Percentiles rank a stretch among this genome's conserved stretches.
phyloP scores from a whole-genome alignment of 2,113 vertebrate species.

The Micronisus gabar region DNA sequence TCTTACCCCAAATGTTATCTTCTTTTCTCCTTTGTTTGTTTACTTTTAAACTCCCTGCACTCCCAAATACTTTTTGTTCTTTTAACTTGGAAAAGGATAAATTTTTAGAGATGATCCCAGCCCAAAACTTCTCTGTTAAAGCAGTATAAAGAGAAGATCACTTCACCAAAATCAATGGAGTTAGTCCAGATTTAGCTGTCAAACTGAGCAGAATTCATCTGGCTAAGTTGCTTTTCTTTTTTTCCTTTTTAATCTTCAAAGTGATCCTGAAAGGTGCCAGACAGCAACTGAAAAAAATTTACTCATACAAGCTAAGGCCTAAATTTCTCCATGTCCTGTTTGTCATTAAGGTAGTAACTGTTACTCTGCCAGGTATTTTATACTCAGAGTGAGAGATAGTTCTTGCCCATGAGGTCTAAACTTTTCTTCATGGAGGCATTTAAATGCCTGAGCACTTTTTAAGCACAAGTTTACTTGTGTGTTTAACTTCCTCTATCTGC shows the following conservation, averaged over 20 bases:
- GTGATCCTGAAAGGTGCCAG: not conserved
- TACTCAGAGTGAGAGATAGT: not conserved
- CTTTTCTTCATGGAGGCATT: not conserved
- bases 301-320: not conserved
- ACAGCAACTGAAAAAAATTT: not conserved
- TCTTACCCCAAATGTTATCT: not conserved
- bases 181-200: not conserved
- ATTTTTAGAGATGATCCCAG: not conserved
- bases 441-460: not conserved
- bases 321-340: not conserved
- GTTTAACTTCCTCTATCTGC: not conserved
- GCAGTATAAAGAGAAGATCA: not conserved
- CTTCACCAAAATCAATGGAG: slow-evolving; percentile 10
- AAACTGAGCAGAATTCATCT: not conserved
- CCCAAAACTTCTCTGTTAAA: not conserved
- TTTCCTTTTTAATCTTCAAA: slow-evolving; percentile 1
- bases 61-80: not conserved
- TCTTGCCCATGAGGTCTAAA: not conserved
- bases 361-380: not conserved
- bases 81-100: not conserved
- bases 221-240: not conserved
- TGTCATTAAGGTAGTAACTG: not conserved
- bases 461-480: not conserved
- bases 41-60: not conserved
- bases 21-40: not conserved